Conservation (phyloP, 1,140 invertebrate species). For the Cyclargus thomasi region DNA sequence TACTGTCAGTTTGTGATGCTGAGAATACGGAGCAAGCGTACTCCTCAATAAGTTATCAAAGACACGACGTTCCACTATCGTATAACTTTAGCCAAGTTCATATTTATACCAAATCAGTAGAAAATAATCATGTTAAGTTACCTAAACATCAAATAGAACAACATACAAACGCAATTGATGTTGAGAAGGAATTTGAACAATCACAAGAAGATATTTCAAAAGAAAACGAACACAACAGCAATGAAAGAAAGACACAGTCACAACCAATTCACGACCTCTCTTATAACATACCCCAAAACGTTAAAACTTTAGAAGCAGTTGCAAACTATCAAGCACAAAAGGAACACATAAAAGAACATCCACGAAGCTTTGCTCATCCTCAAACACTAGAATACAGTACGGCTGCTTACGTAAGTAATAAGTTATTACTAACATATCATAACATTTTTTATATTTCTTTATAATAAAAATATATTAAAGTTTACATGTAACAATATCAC, state of each 20-base stretch:
- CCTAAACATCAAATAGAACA: not conserved
- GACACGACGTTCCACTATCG: constrained; percentile 21
- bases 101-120: constrained; percentile 15
- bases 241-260: not conserved
- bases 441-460: not conserved
- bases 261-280: not conserved
- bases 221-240: too few species aligned
- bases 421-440: not conserved
- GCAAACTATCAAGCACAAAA: not conserved
- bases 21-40: not conserved
- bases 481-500: too few species aligned
- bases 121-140: not conserved
- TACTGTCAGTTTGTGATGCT: not conserved
- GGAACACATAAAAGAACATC: constrained; percentile 21
- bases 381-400: constrained; percentile 11
- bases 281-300: not conserved
- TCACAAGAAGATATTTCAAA: too few species aligned
- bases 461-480: too few species aligned
- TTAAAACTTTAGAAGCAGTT: not conserved
- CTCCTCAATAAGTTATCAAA: constrained; percentile 10
- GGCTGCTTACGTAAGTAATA: not conserved
- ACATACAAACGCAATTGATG: not conserved
- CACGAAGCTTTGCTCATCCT: constrained; percentile 28
- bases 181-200: too few species aligned
- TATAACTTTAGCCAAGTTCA: constrained; percentile 17